Base-by-base conservation (phyloP, 2,888 invertebrate species). In the Baronia brevicornis region DNA sequence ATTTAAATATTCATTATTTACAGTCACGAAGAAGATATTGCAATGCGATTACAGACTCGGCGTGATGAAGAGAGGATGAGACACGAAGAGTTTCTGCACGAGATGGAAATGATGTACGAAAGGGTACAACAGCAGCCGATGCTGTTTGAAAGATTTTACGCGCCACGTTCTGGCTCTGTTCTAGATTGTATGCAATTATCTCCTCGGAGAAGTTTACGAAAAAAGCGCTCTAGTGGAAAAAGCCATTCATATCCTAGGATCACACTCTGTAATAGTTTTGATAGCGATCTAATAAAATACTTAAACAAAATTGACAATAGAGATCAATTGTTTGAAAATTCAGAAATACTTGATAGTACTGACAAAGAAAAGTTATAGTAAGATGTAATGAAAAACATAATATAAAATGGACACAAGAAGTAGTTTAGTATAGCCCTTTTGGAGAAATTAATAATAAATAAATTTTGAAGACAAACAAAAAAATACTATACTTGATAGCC, bases 31-130 rank as follows among this genome's bases (percentile, higher is more conserved):
- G 89, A 89, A 60, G 91, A 91, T 53, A 84, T 91, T 31, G 88
- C 88, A 7, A 87, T 90, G 75, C 77, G 91, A 21, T 73, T 90
- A 5, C 88, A 89, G 51, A 84, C 90, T 20, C 77, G 91, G 5
- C 85, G 88, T 12, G 90, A 90, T 28, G 91, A 91, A 59, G 91
- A 91, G 36, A 77, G 87, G 46, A 85, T 90, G 60, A 79, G 90
- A 38, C 85, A 86, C 8, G 90, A 91, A 53, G 89, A 90, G 54
- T 89, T 90, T 51, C 84, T 87, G 1, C 84, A 90, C 39, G 88
- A 90, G 50, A 91, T 91, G 91, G 89, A 91, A 54, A 61, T 88
- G 43, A 91, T 91, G 91, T 75, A 90, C 41, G 88, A 89, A 10
- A 79, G 91, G 43, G 91, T 91, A 0, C 88, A 88, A 33, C 86